Percentiles rank a stretch among this genome's conserved stretches.
These are phyloP conservation scores for Timandra comae DNA, from an alignment of 2,888 invertebrate genomes.

Conservation along the genomic window DNA sequence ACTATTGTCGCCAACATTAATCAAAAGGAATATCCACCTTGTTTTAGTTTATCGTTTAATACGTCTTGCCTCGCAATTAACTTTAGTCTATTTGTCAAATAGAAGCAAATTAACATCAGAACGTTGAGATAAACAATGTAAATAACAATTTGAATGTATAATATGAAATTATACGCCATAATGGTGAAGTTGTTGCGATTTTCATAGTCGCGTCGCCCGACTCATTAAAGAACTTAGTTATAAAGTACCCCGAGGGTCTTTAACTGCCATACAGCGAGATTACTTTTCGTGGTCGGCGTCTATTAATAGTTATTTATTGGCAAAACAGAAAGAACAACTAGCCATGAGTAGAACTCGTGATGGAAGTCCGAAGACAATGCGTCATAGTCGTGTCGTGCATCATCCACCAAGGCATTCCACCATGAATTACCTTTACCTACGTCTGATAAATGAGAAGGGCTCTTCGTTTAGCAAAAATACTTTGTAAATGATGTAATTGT, in stretches of 20 bases:
- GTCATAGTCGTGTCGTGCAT: conserved; percentile 47
- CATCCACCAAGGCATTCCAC: conserved; percentile 29
- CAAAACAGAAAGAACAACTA: conserved; percentile 51
- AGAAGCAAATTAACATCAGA: no score
- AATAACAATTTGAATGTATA: no score
- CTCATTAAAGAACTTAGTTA: conserved; percentile 68
- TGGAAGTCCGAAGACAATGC: conserved; percentile 42
- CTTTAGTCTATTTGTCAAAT: no score
- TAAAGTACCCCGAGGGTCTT: conserved; percentile 66
- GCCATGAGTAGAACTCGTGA: conserved; percentile 39
- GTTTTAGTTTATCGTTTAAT: no score
- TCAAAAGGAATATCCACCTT: no score
- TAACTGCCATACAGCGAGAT: conserved; percentile 67
- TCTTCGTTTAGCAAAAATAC: conserved; percentile 27
- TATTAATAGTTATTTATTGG: conserved; percentile 70
- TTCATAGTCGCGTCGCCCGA: conserved; percentile 25
- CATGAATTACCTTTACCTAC: conserved; percentile 25
- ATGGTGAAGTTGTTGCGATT: conserved; percentile 32
- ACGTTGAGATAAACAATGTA: no score
- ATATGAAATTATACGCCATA: conserved; percentile 25
- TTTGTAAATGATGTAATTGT: conserved; percentile 27
- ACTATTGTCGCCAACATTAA: no score
- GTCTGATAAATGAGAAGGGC: conserved; percentile 28
- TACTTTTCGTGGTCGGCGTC: conserved; percentile 69
- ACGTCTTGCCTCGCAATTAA: no score